Percentiles rank a stretch among this genome's conserved stretches.
Evolutionary conservation across 2,113 vertebrate species (phyloP).

Genomic region (Phylloscopus whistleri): DNA sequence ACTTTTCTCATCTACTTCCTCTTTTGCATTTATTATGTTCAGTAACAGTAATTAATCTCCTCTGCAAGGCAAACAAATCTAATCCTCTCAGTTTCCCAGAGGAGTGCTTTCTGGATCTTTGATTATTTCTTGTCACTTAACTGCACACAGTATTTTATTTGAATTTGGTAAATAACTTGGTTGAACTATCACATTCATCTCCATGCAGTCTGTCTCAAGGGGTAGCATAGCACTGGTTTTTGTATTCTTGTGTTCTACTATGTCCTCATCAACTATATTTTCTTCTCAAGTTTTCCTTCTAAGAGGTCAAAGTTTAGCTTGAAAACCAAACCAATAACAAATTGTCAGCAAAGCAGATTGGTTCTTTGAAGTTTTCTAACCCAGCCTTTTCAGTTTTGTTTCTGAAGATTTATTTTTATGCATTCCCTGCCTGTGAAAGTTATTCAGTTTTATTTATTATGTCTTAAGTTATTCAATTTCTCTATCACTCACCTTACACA

Average conservation of each 20-base stretch:
- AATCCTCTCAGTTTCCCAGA: neutral
- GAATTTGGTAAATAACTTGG: neutral
- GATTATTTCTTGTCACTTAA: conserved; percentile 23
- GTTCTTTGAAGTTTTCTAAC: neutral
- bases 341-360: neutral
- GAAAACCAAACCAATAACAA: neutral
- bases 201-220: neutral
- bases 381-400: neutral
- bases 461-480: neutral
- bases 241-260: neutral
- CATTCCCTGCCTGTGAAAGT: neutral
- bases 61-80: conserved; percentile 30
- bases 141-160: neutral
- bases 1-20: neutral
- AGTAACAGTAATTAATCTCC: conserved; percentile 24
- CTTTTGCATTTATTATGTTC: neutral
- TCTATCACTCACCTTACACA: neutral
- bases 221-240: neutral
- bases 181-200: neutral
- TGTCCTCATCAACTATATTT: neutral
- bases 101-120: neutral
- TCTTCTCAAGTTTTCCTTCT: neutral
- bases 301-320: neutral
- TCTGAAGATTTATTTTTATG: neutral
- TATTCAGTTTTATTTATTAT: neutral